Percentiles rank a stretch among this genome's conserved stretches.
Conservation (phyloP, 2,888 invertebrate genomes). For the Schizaphis graminum region DNA sequence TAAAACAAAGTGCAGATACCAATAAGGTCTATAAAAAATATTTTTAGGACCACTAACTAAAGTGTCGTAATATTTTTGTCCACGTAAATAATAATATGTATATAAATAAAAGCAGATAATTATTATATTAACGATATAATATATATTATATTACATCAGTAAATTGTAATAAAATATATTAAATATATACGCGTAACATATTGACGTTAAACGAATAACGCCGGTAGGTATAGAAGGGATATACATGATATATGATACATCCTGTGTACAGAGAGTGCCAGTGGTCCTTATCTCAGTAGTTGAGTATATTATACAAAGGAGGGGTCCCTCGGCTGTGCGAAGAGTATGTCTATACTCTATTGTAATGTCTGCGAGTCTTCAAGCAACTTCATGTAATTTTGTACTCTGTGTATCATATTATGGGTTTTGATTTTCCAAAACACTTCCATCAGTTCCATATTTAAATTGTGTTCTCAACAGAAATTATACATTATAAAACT, state of each 20-base stretch:
- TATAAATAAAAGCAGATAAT: neutral
- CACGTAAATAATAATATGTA: neutral
- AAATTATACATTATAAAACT: neutral
- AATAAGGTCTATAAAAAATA: neutral
- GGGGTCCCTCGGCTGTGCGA: neutral
- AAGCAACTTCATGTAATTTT: neutral
- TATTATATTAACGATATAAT: neutral
- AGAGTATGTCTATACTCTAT: neutral
- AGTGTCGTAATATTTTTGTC: neutral
- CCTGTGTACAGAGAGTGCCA: neutral
- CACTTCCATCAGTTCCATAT: neutral
- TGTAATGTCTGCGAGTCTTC: neutral
- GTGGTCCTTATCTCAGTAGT: conserved; percentile 1
- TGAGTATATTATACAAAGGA: neutral
- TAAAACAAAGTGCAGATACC: neutral
- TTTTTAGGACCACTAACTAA: neutral
- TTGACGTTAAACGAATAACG: neutral
- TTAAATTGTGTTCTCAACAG: neutral
- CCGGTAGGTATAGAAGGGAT: neutral
- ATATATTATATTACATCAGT: neutral
- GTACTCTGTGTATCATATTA: neutral
- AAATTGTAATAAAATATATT: neutral
- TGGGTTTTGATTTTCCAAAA: neutral
- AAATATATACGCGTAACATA: neutral
- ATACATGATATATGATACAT: neutral